A percentile compares a stretch with the other conserved stretches of the same genome.
These are phyloP conservation scores for Drosophila recens DNA, from an alignment of 2,888 invertebrate species.

Conservation along the genomic window DNA sequence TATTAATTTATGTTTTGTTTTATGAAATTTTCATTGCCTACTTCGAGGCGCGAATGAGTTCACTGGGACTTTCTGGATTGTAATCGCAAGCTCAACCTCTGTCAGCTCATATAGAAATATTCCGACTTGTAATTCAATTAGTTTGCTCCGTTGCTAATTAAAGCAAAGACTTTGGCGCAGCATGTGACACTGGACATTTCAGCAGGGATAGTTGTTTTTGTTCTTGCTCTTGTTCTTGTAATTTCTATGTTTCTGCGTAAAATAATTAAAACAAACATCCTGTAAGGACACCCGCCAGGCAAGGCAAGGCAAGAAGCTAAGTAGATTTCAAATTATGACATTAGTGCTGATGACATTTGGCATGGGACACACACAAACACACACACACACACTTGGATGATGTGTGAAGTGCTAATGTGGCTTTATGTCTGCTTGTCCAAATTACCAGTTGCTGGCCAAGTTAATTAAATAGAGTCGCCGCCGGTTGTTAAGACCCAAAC, in stretches of 20 bases:
- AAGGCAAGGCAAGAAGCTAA: conserved; percentile 51
- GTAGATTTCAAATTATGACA: conserved; percentile 82
- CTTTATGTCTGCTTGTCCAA: conserved; percentile 20
- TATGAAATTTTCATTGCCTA: conserved; percentile 38
- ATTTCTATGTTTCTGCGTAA: conserved; percentile 57
- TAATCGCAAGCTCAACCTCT: conserved; percentile 9
- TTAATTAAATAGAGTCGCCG: conserved; percentile 22
- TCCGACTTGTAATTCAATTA: conserved; percentile 68
- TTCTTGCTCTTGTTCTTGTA: conserved; percentile 14
- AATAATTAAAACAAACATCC: conserved; percentile 78
- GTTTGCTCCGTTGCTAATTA: conserved; percentile 66
- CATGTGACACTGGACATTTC: conserved; percentile 26
- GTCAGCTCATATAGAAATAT: conserved; percentile 15
- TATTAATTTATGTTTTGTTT: conserved; percentile 13
- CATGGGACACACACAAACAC: conserved; percentile 20
- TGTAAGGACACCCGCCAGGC: conserved; percentile 17
- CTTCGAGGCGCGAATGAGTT: conserved; percentile 18
- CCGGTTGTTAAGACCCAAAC: neutral
- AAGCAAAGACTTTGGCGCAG: conserved; percentile 35
- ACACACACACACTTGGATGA: conserved; percentile 17
- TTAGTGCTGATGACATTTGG: conserved; percentile 78
- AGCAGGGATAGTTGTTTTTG: conserved; percentile 22
- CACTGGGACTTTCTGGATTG: conserved; percentile 16
- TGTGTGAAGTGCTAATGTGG: conserved; percentile 60
- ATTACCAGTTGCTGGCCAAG: conserved; percentile 18